Percentiles rank a stretch among this genome's conserved stretches.
Evolutionary conservation across 2,797 vertebrate species (phyloP).

Genomic region (Rousettus madagascariensis): DNA sequence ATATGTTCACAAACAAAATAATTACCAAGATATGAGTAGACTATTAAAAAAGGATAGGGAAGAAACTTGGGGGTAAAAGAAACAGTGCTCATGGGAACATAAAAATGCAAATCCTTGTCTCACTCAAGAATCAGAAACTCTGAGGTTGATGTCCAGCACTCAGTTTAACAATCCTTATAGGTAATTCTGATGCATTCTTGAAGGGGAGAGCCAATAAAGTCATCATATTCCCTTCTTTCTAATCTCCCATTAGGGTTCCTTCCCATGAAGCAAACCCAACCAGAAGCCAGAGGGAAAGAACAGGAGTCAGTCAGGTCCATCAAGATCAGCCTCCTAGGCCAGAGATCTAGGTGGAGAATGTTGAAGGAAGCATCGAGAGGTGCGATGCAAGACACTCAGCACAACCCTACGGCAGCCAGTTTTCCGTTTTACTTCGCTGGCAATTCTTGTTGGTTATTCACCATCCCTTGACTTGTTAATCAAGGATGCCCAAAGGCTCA

Average conservation of each 20-base stretch:
- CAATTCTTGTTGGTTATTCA: background rate
- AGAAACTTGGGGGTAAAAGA: background rate
- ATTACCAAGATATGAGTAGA: background rate
- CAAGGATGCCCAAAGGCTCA: background rate
- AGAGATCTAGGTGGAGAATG: background rate
- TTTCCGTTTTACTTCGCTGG: background rate
- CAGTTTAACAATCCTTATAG: background rate
- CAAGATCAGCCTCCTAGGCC: background rate
- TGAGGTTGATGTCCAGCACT: background rate
- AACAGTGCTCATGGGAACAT: background rate
- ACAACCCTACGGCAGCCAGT: rapidly evolving
- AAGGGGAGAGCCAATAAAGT: background rate
- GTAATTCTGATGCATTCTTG: background rate
- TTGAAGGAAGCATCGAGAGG: background rate
- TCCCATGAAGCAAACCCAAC: background rate
- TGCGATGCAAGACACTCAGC: rapidly evolving
- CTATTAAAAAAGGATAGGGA: background rate
- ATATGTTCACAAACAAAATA: background rate
- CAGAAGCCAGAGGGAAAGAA: background rate
- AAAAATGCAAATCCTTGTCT: background rate
- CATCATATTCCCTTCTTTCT: background rate
- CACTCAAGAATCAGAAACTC: background rate
- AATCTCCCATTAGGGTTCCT: background rate
- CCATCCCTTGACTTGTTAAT: background rate
- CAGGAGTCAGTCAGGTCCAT: background rate